Percentiles rank a stretch among this genome's conserved stretches.
Conservation (phyloP, 2,797 vertebrate species). For the Cyclopterus lumpus region DNA sequence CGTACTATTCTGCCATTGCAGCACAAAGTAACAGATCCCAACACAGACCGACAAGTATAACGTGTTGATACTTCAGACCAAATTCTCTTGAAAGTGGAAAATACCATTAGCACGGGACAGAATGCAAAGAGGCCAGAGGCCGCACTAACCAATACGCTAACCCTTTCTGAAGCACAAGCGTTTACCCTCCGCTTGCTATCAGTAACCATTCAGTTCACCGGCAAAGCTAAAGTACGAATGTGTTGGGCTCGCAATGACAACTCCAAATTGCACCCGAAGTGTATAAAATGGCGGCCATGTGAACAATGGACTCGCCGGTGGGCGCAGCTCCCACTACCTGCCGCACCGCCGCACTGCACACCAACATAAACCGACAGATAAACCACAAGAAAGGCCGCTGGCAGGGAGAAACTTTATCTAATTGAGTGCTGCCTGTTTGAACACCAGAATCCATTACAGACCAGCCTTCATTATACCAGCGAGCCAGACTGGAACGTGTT, state of each 20-base stretch:
- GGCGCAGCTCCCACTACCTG: constrained; percentile 37
- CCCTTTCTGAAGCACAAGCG: neutral
- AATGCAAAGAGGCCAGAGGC: neutral
- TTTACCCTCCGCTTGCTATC: neutral
- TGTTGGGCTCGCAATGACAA: neutral
- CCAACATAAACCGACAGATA: neutral
- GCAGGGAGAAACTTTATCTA: constrained; percentile 19
- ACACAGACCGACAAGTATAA: neutral
- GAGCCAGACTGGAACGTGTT: constrained; percentile 33
- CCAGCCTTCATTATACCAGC: constrained; percentile 8
- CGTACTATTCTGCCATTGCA: neutral
- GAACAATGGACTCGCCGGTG: constrained; percentile 46
- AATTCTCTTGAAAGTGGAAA: neutral
- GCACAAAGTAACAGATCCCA: neutral
- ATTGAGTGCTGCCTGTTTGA: constrained; percentile 20
- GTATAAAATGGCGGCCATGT: constrained; percentile 60
- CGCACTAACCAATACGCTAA: neutral
- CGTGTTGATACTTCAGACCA: neutral
- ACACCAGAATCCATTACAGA: constrained; percentile 24
- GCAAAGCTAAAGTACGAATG: neutral
- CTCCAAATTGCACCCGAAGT: neutral
- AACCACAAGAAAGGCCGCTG: constrained; percentile 7
- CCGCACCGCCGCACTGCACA: constrained; percentile 24
- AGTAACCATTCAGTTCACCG: neutral
- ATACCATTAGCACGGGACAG: neutral